Base-by-base conservation (phyloP, 2,888 invertebrate genomes). In the Idaea aversata region DNA sequence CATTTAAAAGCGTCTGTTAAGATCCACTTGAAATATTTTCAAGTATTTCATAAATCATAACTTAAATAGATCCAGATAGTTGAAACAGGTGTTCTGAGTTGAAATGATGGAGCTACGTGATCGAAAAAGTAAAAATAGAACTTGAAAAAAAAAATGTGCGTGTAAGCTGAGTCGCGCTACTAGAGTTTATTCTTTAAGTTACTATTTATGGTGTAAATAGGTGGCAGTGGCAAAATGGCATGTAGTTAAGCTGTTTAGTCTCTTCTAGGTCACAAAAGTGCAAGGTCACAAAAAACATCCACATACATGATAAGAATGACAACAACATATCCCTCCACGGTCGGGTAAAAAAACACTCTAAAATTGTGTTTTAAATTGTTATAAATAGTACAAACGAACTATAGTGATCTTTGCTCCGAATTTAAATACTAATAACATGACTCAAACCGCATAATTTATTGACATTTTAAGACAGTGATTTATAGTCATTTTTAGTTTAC, bases 11-110 rank as follows among this genome's bases (percentile, higher is more conserved):
- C 80, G 76, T 79, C 80, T 82, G 82, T 77, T 81, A 74, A 72
- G 67, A 75, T 72, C 81, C 87, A 87, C 88, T 88, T 83, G 84
- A 87, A 80, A 72, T 77, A 74, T 76, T 79, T 67, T 61, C 63
- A 77, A 75, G 76, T 77, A 75, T 68, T 76, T 72, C 81, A 86
- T 88, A 88, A 88, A 88, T 88, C 82, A 88, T 80, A 77, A 68
- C 78, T 77, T 82, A 88, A 88, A 86, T 83, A 87, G 86, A 85
- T 78, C 74, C 82, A 72, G 79, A 78, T 82, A 78, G 69, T 79
- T 69, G 65, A 67, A 76, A 70, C 81, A 82, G 82, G 82, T 85
- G 80, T 47, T 47, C 10, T 47, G 47, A 13, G 47, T 47, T 6
- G 47, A 47, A 47, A 5, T 47, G 1, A 25, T 25, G 25, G 25